Conservation (phyloP, 2,888 invertebrate genomes). For the Brassicogethes aeneus region DNA sequence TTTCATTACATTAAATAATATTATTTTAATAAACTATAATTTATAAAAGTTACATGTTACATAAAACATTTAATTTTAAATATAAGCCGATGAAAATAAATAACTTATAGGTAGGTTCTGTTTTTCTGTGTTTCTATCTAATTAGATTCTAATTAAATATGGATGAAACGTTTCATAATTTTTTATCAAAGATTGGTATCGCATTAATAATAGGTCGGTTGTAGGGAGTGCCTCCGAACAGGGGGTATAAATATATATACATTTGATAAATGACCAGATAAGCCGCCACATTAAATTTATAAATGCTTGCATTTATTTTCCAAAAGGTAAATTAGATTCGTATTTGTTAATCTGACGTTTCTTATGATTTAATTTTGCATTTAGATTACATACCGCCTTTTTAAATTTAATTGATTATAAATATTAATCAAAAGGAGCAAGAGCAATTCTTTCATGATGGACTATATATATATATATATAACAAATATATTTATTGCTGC, state of each 20-base stretch:
- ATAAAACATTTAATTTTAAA: too few relatives aligned
- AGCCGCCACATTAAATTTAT: slow-evolving; percentile 28
- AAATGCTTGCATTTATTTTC: slow-evolving; percentile 30
- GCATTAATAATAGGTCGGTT: slow-evolving; percentile 34
- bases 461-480: too few relatives aligned
- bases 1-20: background rate
- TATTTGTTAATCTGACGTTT: background rate
- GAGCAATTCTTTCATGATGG: too few relatives aligned
- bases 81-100: too few relatives aligned
- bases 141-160: slow-evolving; percentile 14
- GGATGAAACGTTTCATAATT: slow-evolving; percentile 32
- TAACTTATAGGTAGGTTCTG: background rate
- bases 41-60: too few relatives aligned
- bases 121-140: background rate
- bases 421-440: too few relatives aligned
- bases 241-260: slow-evolving; percentile 25
- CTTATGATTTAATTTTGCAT: too few relatives aligned
- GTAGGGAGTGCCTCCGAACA: slow-evolving; percentile 18
- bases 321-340: background rate
- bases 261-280: slow-evolving; percentile 31
- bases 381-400: too few relatives aligned
- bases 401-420: too few relatives aligned
- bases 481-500: too few relatives aligned
- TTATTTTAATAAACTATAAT: too few relatives aligned
- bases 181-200: slow-evolving; percentile 39